Base-by-base conservation (phyloP, 2,797 vertebrate species). In the Lagodon rhomboides region DNA sequence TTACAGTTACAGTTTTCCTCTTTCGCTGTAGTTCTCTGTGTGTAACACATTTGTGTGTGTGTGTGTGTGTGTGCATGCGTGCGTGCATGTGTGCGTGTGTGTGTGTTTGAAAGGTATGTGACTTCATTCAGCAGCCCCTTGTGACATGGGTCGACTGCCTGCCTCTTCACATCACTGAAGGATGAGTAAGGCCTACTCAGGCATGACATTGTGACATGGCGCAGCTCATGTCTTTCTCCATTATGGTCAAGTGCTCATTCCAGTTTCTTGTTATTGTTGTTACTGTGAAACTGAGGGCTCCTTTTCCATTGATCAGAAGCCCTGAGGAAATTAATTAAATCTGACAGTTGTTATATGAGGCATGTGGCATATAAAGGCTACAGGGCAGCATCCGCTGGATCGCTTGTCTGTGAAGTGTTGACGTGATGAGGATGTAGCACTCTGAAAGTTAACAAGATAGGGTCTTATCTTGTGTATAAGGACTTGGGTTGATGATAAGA, bases 291-390 rank as follows among this genome's bases (percentile, higher is more conserved):
- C 50, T 17, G 16, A 12, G 51, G 50, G 53, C n/a, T 80, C 30
- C 50, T 80, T 91, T 93, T 87, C 93, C 89, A 88, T 74, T 61
- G 86, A 91, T 85, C 69, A 68, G 44, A 59, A 38, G 54, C 89
- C 30, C 73, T 1, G 23, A 83, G 84, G 88, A 86, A 85, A 85
- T 70, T 11, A 72, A 50, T 64, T 73, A 16, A 75, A 27, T 83
- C 44, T 82, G 62, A 80, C 68, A 73, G 66, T 50, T 83, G 60
- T 65, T 25, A 60, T 46, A 67, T 50, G 47, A 68, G 73, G 44
- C 46, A 49, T 53, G 43, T 27, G 38, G 51, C 34, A 58, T 65
- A 81, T 91, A 90, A 80, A 91, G 60, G 46, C 64, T n/a, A 53
- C 30, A 49, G 17, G 11, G 5, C 60, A 63, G 34, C 25, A 18